Conservation (phyloP, 2,888 invertebrate genomes). For the Sphaerophoria taeniata region DNA sequence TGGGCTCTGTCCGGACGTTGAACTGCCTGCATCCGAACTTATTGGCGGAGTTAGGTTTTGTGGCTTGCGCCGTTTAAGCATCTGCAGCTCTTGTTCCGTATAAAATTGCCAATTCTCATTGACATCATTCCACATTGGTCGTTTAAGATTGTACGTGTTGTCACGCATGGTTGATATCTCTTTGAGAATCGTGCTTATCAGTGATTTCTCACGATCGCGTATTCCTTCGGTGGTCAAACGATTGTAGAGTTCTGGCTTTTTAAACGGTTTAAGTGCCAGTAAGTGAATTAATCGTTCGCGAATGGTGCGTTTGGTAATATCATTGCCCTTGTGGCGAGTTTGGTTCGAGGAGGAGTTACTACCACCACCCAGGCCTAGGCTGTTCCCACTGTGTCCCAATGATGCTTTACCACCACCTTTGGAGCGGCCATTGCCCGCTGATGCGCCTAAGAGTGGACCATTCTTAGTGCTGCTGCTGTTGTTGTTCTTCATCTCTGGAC, state of each 20-base stretch:
- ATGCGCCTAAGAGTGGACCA: constrained; percentile 45
- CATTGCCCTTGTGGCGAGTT: constrained; percentile 77
- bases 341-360: constrained; percentile 55
- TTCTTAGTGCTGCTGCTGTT: constrained; percentile 42
- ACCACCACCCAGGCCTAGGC: constrained; percentile 39
- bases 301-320: constrained; percentile 84
- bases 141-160: constrained; percentile 94
- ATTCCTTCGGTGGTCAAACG: constrained; percentile 94
- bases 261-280: constrained; percentile 95
- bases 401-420: constrained; percentile 42
- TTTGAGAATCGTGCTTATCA: constrained; percentile 90
- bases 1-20: constrained; percentile 91
- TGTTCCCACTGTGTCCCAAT: constrained; percentile 35
- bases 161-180: constrained; percentile 92
- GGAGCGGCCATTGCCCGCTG: constrained; percentile 60
- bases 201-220: constrained; percentile 90
- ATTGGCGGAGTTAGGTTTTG: constrained; percentile 95
- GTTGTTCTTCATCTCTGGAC: constrained; percentile 59
- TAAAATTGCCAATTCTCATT: constrained; percentile 98
- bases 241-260: constrained; percentile 94
- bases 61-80: constrained; percentile 95
- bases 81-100: constrained; percentile 93
- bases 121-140: constrained; percentile 96
- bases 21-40: constrained; percentile 91
- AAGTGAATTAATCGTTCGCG: constrained; percentile 97